These are phyloP conservation scores for Notiomystis cincta DNA, from an alignment of 2,113 vertebrate species.

Conservation along the genomic window DNA sequence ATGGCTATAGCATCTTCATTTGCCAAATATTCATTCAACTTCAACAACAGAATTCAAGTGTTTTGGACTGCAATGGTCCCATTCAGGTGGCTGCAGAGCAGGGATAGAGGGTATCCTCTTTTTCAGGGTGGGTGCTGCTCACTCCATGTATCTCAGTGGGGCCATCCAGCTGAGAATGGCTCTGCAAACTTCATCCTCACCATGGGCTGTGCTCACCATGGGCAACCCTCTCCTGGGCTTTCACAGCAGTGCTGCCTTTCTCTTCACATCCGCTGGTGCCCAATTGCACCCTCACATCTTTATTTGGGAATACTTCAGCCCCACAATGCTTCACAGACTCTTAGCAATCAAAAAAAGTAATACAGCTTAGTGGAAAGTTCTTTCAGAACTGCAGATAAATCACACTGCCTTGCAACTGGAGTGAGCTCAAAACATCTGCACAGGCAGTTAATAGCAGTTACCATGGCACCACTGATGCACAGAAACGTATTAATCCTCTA, in stretches of 20 bases:
- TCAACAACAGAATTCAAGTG: not conserved
- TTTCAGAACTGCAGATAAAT: not conserved
- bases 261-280: too few species aligned
- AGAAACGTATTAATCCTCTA: not conserved
- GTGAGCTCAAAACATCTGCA: not conserved
- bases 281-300: rapidly evolving
- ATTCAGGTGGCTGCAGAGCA: rapidly evolving
- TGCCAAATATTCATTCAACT: not conserved
- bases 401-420: not conserved
- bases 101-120: not conserved
- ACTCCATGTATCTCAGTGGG: rapidly evolving
- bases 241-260: not conserved
- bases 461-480: not conserved
- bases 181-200: not conserved
- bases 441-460: conserved; percentile 10
- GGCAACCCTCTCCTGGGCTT: not conserved
- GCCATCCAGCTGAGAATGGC: rapidly evolving
- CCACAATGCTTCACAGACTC: not conserved
- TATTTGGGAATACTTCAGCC: not conserved
- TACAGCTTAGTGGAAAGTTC: not conserved
- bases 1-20: not conserved
- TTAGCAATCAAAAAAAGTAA: not conserved
- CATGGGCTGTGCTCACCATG: rapidly evolving
- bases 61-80: not conserved
- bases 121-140: not conserved